phyloP scores from a whole-genome alignment of 1,140 invertebrate species.

The Temnothorax nylanderi region DNA sequence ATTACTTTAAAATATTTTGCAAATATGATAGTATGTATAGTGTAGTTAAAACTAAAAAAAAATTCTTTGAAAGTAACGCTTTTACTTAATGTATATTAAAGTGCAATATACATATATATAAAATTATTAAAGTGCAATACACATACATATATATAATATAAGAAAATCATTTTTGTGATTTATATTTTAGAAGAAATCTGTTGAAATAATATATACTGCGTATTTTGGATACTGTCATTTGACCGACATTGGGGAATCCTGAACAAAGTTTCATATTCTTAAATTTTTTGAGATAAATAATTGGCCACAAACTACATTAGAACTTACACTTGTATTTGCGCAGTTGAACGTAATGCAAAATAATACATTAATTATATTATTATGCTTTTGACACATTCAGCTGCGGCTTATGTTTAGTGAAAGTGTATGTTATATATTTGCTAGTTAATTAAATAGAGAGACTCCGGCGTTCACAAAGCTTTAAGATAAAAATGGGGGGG shows the following conservation, averaged over 20 bases:
- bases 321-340: slow-evolving; percentile 31
- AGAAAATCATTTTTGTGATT: not conserved
- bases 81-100: not conserved
- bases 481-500: slow-evolving; percentile 35
- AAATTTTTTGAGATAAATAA: not conserved
- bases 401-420: slow-evolving; percentile 35
- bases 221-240: not conserved
- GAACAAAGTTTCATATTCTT: slow-evolving; percentile 36
- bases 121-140: too few relatives aligned
- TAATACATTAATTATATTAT: slow-evolving; percentile 41
- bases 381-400: slow-evolving; percentile 25
- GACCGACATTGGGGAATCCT: not conserved
- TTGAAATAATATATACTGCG: not conserved
- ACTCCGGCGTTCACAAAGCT: slow-evolving; percentile 72
- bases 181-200: slow-evolving; percentile 3
- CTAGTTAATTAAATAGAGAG: slow-evolving; percentile 49
- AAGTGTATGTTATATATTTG: slow-evolving; percentile 21
- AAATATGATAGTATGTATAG: not conserved
- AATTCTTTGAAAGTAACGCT: not conserved
- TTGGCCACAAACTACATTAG: not conserved
- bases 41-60: not conserved
- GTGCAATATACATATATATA: not conserved
- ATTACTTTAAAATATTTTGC: slow-evolving; percentile 8
- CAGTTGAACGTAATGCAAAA: slow-evolving; percentile 47
- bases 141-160: not conserved